Percentiles rank a stretch among this genome's conserved stretches.
These are phyloP conservation scores for Progne subis DNA, from an alignment of 2,113 vertebrate genomes.

Conservation along the genomic window DNA sequence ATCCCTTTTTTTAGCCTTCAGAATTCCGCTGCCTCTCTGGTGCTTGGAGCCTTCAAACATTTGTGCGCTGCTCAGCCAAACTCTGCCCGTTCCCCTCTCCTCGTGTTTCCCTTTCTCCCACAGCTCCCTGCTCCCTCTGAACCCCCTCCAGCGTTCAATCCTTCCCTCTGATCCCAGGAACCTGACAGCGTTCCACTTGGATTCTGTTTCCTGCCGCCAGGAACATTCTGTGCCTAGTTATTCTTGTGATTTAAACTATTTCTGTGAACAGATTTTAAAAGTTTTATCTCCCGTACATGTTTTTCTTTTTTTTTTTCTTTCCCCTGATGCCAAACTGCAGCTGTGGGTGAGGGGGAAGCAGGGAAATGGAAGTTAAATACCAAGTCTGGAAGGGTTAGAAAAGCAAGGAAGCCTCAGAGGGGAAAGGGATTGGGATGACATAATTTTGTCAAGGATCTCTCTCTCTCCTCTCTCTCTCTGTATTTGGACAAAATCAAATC, in stretches of 20 bases:
- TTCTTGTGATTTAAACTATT: neutral
- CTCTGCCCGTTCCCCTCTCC: neutral
- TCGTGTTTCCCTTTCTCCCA: neutral
- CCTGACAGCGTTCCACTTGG: neutral
- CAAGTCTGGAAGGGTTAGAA: neutral
- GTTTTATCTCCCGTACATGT: neutral
- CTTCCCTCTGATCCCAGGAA: slow-evolving; percentile 6
- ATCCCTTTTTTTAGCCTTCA: neutral
- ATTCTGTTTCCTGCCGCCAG: neutral
- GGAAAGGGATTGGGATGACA: neutral
- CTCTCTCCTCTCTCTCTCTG: neutral
- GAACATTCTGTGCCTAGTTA: slow-evolving; percentile 32
- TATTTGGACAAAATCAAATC: neutral
- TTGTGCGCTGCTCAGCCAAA: neutral
- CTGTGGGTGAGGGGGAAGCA: neutral
- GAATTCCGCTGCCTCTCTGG: neutral
- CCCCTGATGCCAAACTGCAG: neutral
- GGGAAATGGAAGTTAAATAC: neutral
- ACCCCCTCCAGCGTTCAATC: neutral
- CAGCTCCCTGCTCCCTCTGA: slow-evolving; percentile 8
- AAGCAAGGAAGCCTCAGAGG: neutral
- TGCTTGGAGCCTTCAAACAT: neutral
- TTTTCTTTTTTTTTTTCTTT: neutral
- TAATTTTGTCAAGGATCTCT: neutral
- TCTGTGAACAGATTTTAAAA: neutral